These are phyloP conservation scores for Poicephalus meyeri DNA, from an alignment of 2,113 vertebrate genomes.

Conservation along the genomic window DNA sequence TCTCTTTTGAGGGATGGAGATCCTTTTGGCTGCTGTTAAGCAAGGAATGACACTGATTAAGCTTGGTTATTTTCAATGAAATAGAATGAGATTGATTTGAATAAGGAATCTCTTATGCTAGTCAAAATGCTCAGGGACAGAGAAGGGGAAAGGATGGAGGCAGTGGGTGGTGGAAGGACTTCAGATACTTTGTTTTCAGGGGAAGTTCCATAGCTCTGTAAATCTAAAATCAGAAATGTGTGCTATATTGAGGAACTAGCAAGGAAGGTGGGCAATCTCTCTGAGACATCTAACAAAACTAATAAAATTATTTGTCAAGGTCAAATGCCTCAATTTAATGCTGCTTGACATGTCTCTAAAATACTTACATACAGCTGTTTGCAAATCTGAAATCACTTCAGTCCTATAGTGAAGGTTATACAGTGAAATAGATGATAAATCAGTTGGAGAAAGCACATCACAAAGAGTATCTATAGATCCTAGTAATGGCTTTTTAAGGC, in stretches of 20 bases:
- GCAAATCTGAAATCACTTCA: background rate
- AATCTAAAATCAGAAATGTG: slow-evolving; percentile 30
- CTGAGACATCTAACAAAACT: background rate
- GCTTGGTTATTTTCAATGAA: background rate
- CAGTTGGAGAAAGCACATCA: background rate
- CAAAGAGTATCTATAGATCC: background rate
- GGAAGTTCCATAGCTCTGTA: background rate
- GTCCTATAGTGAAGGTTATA: background rate
- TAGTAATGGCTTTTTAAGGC: background rate
- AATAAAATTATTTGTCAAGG: background rate
- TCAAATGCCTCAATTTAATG: background rate
- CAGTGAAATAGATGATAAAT: background rate
- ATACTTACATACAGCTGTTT: background rate
- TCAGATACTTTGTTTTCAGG: background rate
- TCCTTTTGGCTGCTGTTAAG: background rate
- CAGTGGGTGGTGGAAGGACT: background rate
- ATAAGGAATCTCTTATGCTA: background rate
- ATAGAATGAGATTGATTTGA: slow-evolving; percentile 18
- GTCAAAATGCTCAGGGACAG: background rate
- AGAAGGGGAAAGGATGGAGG: background rate
- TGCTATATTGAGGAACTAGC: slow-evolving; percentile 26
- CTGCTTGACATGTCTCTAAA: background rate
- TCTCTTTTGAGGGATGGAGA: background rate
- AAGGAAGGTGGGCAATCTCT: background rate
- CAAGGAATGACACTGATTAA: slow-evolving; percentile 3